These are phyloP conservation scores for Chymomyza caudatula DNA, from an alignment of 2,888 invertebrate species.

Conservation along the genomic window DNA sequence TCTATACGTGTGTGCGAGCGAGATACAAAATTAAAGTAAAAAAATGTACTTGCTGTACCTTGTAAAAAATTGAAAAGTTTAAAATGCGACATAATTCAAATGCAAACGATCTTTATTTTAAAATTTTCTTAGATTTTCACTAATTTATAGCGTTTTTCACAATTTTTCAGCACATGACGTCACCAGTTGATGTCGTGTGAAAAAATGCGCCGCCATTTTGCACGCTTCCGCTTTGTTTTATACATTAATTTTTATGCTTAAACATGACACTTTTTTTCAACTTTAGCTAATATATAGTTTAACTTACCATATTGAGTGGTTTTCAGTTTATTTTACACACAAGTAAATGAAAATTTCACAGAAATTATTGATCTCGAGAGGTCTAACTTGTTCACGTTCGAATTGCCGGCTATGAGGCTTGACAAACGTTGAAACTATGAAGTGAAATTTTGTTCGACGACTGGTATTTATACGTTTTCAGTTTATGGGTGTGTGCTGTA, in stretches of 20 bases:
- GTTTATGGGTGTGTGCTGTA: background rate
- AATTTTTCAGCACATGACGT: slow-evolving; percentile 45
- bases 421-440: slow-evolving; percentile 82
- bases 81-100: background rate
- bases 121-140: background rate
- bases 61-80: background rate
- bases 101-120: background rate
- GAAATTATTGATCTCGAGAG: too few species aligned
- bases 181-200: slow-evolving; percentile 24
- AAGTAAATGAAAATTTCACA: slow-evolving; percentile 66
- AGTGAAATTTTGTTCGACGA: slow-evolving; percentile 77
- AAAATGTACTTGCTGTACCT: background rate
- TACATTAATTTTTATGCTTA: background rate
- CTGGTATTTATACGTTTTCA: slow-evolving; percentile 80
- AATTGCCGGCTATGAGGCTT: slow-evolving; percentile 85
- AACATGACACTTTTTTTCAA: background rate
- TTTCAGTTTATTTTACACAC: slow-evolving; percentile 58
- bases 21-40: slow-evolving; percentile 7
- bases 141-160: background rate
- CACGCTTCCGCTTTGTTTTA: background rate
- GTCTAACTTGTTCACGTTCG: slow-evolving; percentile 78
- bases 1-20: slow-evolving; percentile 9
- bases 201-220: slow-evolving; percentile 45
- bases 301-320: slow-evolving; percentile 75
- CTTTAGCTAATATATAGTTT: background rate